Evolutionary conservation across 1,140 invertebrate species (phyloP).

Genomic region (Drosophila melanica): DNA sequence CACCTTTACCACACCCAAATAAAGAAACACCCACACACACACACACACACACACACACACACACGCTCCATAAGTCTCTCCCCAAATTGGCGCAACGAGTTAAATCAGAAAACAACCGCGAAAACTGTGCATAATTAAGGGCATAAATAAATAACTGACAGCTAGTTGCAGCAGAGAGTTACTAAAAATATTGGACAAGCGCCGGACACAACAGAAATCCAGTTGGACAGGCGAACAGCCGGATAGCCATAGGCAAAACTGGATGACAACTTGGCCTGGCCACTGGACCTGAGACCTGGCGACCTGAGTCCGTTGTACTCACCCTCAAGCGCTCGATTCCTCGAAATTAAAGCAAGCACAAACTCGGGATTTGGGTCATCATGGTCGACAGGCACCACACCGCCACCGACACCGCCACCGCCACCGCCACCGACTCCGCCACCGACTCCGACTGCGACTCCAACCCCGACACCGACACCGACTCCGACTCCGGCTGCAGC

Average conservation of each 20-base stretch:
- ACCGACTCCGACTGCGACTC: background rate
- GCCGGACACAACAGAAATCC: constrained; percentile 17
- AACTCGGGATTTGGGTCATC: constrained; percentile 90
- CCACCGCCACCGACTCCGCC: constrained; percentile 52
- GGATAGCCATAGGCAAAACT: constrained; percentile 45
- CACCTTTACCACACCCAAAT: constrained; percentile 27
- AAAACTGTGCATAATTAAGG: constrained; percentile 75
- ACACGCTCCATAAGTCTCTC: too few species aligned
- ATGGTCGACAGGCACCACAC: constrained; percentile 61
- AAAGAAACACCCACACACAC: constrained; percentile 11
- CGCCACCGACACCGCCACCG: constrained; percentile 61
- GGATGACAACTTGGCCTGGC: constrained; percentile 50
- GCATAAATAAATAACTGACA: constrained; percentile 49
- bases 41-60: too few species aligned
- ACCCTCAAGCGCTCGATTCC: constrained; percentile 96
- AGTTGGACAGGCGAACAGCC: constrained; percentile 34
- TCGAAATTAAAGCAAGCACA: constrained; percentile 91
- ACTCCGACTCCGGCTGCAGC: background rate
- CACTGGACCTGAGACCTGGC: constrained; percentile 1
- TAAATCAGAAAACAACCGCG: constrained; percentile 40
- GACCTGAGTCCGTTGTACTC: constrained; percentile 64
- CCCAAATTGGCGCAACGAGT: background rate
- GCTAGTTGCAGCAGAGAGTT: constrained; percentile 1
- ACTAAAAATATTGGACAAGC: constrained; percentile 26
- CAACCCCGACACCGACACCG: background rate